A percentile compares a stretch with the other conserved stretches of the same genome.
Conservation (phyloP, 2,113 vertebrate species). For the Hucho hucho region DNA sequence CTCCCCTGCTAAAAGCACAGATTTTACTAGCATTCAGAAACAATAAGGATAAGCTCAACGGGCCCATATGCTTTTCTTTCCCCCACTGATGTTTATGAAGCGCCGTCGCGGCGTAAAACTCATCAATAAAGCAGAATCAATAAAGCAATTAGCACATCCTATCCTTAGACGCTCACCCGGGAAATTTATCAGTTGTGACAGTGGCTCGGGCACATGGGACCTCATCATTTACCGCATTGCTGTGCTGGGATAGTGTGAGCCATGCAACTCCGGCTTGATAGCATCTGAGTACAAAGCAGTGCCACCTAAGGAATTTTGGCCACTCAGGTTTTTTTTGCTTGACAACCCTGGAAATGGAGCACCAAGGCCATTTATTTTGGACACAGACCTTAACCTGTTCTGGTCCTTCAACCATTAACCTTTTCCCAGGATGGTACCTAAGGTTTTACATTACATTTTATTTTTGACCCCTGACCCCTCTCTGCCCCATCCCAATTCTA, state of each 20-base stretch:
- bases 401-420: neutral
- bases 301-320: neutral
- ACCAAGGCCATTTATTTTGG: neutral
- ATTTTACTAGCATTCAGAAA: constrained; percentile 33
- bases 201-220: constrained; percentile 33
- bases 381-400: neutral
- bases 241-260: constrained; percentile 23
- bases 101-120: constrained; percentile 53
- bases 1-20: constrained; percentile 22
- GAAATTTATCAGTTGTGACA: constrained; percentile 61
- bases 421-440: neutral
- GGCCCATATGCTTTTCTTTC: constrained; percentile 43
- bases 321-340: neutral
- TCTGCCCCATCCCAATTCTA: neutral
- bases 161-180: constrained; percentile 43
- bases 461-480: too few species aligned
- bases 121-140: too few species aligned
- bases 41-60: constrained; percentile 19
- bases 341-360: constrained; percentile 4
- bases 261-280: constrained; percentile 23
- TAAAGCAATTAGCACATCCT: constrained; percentile 73
- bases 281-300: constrained; percentile 12
- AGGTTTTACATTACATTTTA: neutral
- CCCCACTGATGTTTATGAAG: constrained; percentile 68
- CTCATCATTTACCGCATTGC: constrained; percentile 52